A percentile compares a stretch with the other conserved stretches of the same genome.
Conservation (phyloP, 2,113 vertebrate species). For the Saccopteryx bilineata region DNA sequence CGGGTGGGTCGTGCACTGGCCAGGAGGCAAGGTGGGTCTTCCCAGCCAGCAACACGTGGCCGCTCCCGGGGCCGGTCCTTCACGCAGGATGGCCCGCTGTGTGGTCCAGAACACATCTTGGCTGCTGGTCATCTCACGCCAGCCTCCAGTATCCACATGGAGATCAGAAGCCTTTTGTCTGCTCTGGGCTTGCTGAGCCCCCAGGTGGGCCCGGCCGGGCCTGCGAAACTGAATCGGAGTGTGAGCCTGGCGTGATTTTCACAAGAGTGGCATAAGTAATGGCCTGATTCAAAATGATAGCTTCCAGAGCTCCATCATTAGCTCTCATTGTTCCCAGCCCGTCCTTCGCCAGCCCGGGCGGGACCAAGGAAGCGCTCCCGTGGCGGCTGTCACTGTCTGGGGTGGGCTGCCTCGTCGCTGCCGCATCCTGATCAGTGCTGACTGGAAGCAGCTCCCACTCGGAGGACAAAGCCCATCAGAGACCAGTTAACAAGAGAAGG, state of each 20-base stretch:
- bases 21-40: not conserved
- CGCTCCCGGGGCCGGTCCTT: not conserved
- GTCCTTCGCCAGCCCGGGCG: not conserved
- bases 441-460: slow-evolving; percentile 42
- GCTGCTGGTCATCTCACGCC: not conserved
- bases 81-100: rapidly evolving
- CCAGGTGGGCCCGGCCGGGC: not conserved
- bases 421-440: slow-evolving; percentile 65
- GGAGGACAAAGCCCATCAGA: slow-evolving; percentile 70
- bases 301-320: slow-evolving; percentile 71
- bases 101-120: not conserved
- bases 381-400: not conserved
- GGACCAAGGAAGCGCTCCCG: slow-evolving; percentile 53
- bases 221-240: not conserved
- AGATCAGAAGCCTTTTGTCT: not conserved
- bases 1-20: not conserved
- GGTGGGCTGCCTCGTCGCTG: slow-evolving; percentile 49
- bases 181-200: not conserved
- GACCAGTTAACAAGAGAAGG: slow-evolving; percentile 69
- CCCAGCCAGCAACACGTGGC: not conserved
- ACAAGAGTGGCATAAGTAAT: slow-evolving; percentile 22
- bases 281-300: slow-evolving; percentile 71
- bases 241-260: slow-evolving; percentile 32
- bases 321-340: slow-evolving; percentile 69
- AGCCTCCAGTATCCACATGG: not conserved